Evolutionary conservation across 2,113 vertebrate species (phyloP), one percentile per base, ranked within the genome.

Genomic region (Tympanuchus pallidicinctus): DNA sequence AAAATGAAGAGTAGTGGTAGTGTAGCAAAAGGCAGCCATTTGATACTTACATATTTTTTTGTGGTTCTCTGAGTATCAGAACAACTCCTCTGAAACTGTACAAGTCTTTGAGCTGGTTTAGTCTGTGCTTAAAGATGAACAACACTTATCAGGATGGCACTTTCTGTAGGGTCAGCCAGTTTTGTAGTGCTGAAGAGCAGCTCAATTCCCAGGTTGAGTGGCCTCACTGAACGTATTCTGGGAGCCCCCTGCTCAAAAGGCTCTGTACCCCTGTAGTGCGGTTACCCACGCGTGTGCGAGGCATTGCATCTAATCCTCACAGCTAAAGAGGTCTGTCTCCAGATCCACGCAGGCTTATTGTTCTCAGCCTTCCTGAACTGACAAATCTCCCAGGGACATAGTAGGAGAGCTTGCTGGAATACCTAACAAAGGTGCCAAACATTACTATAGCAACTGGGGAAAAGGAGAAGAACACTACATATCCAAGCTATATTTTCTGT

Each of bases 371-470:
- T 89, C 75, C 87, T 72, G 64, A 90, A 72, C 32, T 57, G 86
- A 89, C 67, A 92, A 67, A 85, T 89, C 75, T 92, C 90, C 57
- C 71, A 42, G 81, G 90, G 66, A 85, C 5, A 3, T 22, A 36
- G 42, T 4, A 4, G 11, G 32, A 85, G 7, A 69, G 65, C 56
- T 63, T 76, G 36, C 73, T 74, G 92, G 77, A 92, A 90, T 70
- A 95, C 50, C 85, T 86, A 90, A 92, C 43, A 65, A 50, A 93
- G 56, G 64, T 94, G 69, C 67, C 78, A 91, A 89, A 76, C 13
- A 83, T 94, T 88, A 82, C 84, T 93, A 94, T 86, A 93, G 92
- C 80, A 94, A 90, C 89, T 73, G 70, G 32, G 54, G 61, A 10
- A 81, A 95, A 93, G 38, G 10, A 60, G 52, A 85, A 70, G 22